phyloP scores from a whole-genome alignment of 2,113 vertebrate genomes.

The Lasiurus cinereus region DNA sequence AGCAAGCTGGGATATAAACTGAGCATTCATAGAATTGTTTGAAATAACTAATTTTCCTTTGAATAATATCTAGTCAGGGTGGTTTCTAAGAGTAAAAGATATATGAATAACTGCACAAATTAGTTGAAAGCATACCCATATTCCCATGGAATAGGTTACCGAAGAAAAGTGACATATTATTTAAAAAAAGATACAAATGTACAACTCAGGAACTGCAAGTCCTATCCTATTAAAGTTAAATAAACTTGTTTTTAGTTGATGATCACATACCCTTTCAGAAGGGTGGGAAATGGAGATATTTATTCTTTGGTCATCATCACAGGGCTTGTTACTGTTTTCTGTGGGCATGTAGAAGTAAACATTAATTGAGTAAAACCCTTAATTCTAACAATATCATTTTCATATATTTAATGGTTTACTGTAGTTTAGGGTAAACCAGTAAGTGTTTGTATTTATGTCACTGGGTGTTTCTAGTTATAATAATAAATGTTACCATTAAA shows the following conservation, averaged over 20 bases:
- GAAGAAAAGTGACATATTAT: not conserved
- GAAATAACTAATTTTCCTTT: not conserved
- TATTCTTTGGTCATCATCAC: not conserved
- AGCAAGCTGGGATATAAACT: not conserved
- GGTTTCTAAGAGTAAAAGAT: not conserved
- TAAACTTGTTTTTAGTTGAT: not conserved
- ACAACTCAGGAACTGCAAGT: not conserved
- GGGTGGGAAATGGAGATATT: not conserved
- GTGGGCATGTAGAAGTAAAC: not conserved
- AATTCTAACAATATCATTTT: not conserved
- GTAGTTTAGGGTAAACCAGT: not conserved
- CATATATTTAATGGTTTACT: not conserved
- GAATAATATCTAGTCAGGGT: not conserved
- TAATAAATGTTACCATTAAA: conserved; percentile 41
- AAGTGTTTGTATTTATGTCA: not conserved
- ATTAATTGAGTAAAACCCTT: not conserved
- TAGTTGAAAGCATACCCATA: not conserved
- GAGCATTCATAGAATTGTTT: conserved; percentile 25
- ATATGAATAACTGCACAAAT: not conserved
- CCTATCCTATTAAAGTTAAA: not conserved
- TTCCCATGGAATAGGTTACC: not conserved
- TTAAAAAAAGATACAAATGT: not conserved
- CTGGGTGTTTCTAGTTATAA: not conserved
- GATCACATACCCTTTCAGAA: not conserved
- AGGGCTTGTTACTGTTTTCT: not conserved